These are phyloP conservation scores for Creontiades dilutus DNA, from an alignment of 2,888 invertebrate genomes.

Conservation along the genomic window DNA sequence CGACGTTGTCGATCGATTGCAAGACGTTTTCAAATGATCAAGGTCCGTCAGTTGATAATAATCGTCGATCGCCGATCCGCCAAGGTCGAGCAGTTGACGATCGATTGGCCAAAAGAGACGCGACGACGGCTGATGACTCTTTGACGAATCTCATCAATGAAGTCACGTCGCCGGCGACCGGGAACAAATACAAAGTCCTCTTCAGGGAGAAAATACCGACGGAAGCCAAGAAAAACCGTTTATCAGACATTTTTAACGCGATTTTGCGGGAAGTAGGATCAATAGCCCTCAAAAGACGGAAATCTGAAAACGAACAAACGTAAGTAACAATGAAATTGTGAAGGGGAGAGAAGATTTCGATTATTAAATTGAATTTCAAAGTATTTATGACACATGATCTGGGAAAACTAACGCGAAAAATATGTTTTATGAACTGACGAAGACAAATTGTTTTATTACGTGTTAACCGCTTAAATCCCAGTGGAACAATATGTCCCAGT, in stretches of 20 bases:
- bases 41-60: background rate
- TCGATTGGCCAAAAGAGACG: background rate
- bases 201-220: background rate
- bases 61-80: background rate
- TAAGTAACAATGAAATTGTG: too few relatives aligned
- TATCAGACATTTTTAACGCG: constrained; percentile 43
- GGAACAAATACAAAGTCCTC: background rate
- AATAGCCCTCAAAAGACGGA: background rate
- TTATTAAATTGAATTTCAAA: too few relatives aligned
- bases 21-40: background rate
- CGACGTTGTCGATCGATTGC: background rate
- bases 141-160: background rate
- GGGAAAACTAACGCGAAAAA: too few relatives aligned
- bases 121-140: background rate
- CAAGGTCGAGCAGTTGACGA: background rate
- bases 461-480: too few relatives aligned
- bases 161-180: background rate
- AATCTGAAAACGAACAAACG: background rate
- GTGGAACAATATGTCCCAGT: too few relatives aligned
- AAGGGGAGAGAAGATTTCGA: too few relatives aligned
- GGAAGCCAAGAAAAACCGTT: background rate
- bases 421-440: too few relatives aligned
- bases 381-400: too few relatives aligned
- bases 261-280: constrained; percentile 46
- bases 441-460: too few relatives aligned